Evolutionary conservation across 2,113 vertebrate species (phyloP).

Genomic region (Oceanites oceanicus): DNA sequence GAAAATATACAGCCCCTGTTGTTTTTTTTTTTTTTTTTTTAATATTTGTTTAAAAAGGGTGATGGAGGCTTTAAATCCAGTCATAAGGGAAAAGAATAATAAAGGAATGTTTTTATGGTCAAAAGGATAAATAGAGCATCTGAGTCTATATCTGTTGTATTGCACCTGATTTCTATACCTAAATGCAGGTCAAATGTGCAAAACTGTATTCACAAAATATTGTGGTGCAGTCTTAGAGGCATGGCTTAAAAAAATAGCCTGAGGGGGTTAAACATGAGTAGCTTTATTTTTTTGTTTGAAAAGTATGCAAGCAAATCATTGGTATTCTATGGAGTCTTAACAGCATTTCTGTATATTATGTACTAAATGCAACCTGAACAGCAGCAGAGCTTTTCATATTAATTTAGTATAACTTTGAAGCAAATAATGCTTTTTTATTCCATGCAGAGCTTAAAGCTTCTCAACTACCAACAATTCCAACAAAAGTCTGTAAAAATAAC

Average conservation of each 20-base stretch:
- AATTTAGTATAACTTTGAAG: neutral
- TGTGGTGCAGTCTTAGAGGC: neutral
- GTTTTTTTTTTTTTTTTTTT: neutral
- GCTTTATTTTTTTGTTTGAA: neutral
- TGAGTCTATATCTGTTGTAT: neutral
- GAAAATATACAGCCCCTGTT: neutral
- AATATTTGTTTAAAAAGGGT: neutral
- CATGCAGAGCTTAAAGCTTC: neutral
- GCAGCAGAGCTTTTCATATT: neutral
- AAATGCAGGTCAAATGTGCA: neutral
- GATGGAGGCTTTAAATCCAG: neutral
- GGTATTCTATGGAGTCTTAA: neutral
- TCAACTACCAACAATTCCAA: neutral
- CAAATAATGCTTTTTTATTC: constrained; percentile 4
- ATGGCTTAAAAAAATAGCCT: neutral
- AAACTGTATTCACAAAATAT: neutral
- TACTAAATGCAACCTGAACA: neutral
- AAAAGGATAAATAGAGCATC: neutral
- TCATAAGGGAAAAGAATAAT: neutral
- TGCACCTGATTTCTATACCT: neutral
- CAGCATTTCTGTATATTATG: neutral
- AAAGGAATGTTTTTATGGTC: neutral
- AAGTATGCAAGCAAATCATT: neutral
- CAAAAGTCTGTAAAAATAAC: neutral
- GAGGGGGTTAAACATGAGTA: neutral